Percentiles rank a stretch among this genome's conserved stretches.
Evolutionary conservation across 2,797 vertebrate species (phyloP).

Genomic region (Sphenopsis melanotis): DNA sequence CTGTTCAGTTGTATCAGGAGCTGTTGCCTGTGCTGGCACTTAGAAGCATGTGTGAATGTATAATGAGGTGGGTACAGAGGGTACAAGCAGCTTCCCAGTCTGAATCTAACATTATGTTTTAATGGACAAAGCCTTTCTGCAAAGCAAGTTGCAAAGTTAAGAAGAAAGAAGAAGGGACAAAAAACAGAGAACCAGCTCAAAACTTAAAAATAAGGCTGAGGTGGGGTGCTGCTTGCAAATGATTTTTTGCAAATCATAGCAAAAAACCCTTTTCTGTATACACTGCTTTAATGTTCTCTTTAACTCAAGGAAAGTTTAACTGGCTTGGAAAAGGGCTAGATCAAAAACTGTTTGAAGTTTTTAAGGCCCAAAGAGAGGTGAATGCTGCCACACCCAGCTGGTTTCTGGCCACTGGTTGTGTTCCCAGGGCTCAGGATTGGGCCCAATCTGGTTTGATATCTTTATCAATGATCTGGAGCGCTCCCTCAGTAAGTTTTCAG

Average conservation of each 20-base stretch:
- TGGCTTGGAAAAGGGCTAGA: background rate
- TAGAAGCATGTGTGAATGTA: background rate
- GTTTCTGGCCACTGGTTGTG: background rate
- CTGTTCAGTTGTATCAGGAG: background rate
- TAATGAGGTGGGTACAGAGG: background rate
- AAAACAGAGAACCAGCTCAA: background rate
- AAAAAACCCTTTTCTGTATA: background rate
- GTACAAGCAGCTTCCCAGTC: background rate
- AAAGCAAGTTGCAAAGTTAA: background rate
- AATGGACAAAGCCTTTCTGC: background rate
- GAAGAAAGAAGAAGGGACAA: background rate
- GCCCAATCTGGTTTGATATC: background rate
- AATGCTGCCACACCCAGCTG: background rate
- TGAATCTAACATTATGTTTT: background rate
- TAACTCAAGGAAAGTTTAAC: background rate
- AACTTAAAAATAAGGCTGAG: background rate
- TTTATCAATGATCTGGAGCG: background rate
- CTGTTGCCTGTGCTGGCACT: background rate
- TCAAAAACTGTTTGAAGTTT: background rate
- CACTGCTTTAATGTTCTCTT: background rate
- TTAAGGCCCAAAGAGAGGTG: background rate
- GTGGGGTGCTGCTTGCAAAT: background rate
- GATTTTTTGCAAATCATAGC: background rate
- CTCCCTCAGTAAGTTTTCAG: background rate
- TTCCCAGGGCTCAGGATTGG: background rate